Evolutionary conservation across 2,797 vertebrate genomes (phyloP).

Genomic region (Myotis vivesi): DNA sequence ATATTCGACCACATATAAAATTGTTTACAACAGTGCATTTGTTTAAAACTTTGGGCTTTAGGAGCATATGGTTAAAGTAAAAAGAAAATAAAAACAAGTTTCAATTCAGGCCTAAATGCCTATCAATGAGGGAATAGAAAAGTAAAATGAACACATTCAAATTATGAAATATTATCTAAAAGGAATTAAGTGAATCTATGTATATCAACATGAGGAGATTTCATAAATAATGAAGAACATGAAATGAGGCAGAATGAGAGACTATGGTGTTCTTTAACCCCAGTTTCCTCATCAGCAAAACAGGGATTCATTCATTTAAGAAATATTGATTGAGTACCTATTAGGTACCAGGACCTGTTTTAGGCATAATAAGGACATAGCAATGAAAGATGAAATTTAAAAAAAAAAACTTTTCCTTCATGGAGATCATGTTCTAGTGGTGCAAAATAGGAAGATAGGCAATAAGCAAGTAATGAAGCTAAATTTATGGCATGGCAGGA

Average conservation of each 20-base stretch:
- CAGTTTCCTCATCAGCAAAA: not conserved
- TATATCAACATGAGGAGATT: not conserved
- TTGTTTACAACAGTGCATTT: not conserved
- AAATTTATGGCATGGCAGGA: not conserved
- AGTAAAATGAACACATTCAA: not conserved
- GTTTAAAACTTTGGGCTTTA: not conserved
- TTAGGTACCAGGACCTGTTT: not conserved
- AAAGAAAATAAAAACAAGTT: not conserved
- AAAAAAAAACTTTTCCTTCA: not conserved
- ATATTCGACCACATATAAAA: not conserved
- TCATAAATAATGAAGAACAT: not conserved
- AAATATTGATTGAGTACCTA: not conserved
- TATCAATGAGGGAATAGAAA: not conserved
- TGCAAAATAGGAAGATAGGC: not conserved
- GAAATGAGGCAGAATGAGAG: not conserved
- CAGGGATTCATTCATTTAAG: not conserved
- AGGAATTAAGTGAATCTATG: not conserved
- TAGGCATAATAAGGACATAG: not conserved
- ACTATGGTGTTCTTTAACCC: not conserved
- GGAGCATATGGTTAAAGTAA: slow-evolving; percentile 11
- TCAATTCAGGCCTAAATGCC: not conserved
- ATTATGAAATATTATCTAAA: not conserved
- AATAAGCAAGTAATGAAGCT: not conserved
- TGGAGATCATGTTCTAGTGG: not conserved
- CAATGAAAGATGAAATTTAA: not conserved